Conservation (phyloP, 2,113 vertebrate genomes). For the Paracanthobrama guichenoti region DNA sequence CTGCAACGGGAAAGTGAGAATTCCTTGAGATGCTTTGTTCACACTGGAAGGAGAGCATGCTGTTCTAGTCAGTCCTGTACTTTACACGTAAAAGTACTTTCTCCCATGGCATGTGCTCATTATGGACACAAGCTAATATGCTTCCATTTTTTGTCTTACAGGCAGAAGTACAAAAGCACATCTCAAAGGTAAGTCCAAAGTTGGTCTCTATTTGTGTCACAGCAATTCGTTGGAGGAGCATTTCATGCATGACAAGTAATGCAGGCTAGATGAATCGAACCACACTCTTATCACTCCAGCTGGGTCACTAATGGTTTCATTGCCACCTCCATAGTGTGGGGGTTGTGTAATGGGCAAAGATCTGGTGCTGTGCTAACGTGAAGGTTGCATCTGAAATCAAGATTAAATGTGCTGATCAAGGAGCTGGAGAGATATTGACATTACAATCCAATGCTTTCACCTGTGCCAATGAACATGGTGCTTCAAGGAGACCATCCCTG, state of each 20-base stretch:
- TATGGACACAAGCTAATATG: not conserved
- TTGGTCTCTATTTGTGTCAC: slow-evolving; percentile 20
- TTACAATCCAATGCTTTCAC: not conserved
- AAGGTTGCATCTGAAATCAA: slow-evolving; percentile 19
- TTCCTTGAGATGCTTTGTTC: slow-evolving; percentile 19
- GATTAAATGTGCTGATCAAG: slow-evolving; percentile 9
- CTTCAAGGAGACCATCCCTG: not conserved
- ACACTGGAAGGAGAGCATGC: slow-evolving; percentile 16
- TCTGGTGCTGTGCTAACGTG: slow-evolving; percentile 33
- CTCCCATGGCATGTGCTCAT: not conserved
- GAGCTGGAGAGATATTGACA: slow-evolving; percentile 26
- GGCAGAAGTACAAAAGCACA: slow-evolving; percentile 80
- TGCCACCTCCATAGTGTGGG: slow-evolving; percentile 31
- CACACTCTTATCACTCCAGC: slow-evolving; percentile 35
- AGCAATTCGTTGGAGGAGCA: slow-evolving; percentile 32
- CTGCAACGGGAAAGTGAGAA: slow-evolving; percentile 20
- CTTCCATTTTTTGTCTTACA: slow-evolving; percentile 64
- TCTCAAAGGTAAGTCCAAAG: slow-evolving; percentile 74
- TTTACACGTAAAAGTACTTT: not conserved
- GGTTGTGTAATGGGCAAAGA: slow-evolving; percentile 14
- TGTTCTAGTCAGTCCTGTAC: not conserved
- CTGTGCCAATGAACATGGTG: slow-evolving; percentile 1
- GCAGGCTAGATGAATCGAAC: slow-evolving; percentile 19
- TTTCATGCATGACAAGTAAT: slow-evolving; percentile 41
- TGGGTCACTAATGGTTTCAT: slow-evolving; percentile 44